Evolutionary conservation across 2,113 vertebrate species (phyloP).

Genomic region (Ammodytes marinus): DNA sequence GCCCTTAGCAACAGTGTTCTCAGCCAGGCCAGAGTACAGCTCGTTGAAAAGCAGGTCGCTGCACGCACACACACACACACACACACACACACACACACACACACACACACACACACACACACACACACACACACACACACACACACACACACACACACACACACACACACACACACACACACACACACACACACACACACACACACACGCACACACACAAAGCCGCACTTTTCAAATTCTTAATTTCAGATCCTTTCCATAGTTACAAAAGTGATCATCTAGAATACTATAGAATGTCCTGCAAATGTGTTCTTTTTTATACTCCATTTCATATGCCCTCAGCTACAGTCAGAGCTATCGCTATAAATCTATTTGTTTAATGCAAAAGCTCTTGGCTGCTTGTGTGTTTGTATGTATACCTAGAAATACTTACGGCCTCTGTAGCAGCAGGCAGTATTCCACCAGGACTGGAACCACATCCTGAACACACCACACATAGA

Average conservation of each 20-base stretch:
- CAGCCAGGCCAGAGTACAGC: constrained; percentile 91
- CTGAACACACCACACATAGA: constrained; percentile 73
- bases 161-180: constrained; percentile 8
- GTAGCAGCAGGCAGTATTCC: constrained; percentile 95
- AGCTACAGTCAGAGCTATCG: background rate
- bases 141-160: constrained; percentile 7
- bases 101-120: constrained; percentile 6
- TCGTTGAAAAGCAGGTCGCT: constrained; percentile 96
- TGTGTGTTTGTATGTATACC: background rate
- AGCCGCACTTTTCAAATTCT: too few relatives aligned
- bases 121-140: background rate
- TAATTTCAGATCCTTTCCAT: too few relatives aligned
- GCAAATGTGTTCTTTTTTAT: background rate
- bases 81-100: background rate
- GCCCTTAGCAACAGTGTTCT: constrained; percentile 94
- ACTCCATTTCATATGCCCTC: background rate
- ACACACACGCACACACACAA: too few relatives aligned
- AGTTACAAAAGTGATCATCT: background rate
- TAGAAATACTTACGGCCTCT: constrained; percentile 88
- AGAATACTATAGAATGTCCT: background rate
- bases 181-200: background rate
- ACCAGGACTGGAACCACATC: constrained; percentile 93
- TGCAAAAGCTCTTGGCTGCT: background rate
- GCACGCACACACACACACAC: background rate
- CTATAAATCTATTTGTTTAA: background rate